A percentile compares a stretch with the other conserved stretches of the same genome.
Evolutionary conservation across 2,888 invertebrate genomes (phyloP).

Genomic region (Nymphalis urticae): DNA sequence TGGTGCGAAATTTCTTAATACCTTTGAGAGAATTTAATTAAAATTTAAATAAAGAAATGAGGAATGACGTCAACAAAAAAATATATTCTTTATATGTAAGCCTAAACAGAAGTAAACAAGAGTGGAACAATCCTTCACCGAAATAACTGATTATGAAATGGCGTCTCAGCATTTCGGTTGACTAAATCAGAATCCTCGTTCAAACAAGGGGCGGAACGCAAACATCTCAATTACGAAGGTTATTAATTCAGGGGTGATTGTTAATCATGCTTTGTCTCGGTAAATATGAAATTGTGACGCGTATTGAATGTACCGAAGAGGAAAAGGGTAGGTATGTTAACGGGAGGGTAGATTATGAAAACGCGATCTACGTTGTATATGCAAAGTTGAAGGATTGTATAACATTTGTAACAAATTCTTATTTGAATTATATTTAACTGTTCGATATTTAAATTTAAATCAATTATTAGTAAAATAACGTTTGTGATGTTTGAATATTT

Average conservation of each 20-base stretch:
- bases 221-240: constrained; percentile 79
- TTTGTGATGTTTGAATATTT: too few species aligned
- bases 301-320: constrained; percentile 16
- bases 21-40: too few species aligned
- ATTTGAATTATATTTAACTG: too few species aligned
- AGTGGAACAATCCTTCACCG: constrained; percentile 29
- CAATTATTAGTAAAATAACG: too few species aligned
- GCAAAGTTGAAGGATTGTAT: too few species aligned
- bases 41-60: not conserved
- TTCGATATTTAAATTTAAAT: too few species aligned
- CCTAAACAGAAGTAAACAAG: constrained; percentile 23
- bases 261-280: constrained; percentile 50
- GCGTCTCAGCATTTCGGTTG: constrained; percentile 70
- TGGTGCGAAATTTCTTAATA: too few species aligned
- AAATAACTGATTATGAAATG: constrained; percentile 44
- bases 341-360: not conserved
- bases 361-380: not conserved
- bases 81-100: constrained; percentile 9
- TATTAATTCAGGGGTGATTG: constrained; percentile 71
- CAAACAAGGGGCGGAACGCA: constrained; percentile 61
- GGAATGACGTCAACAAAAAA: not conserved
- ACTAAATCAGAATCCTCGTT: constrained; percentile 70
- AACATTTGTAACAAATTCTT: too few species aligned
- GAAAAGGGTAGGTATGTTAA: constrained; percentile 11
- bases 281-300: constrained; percentile 36